Evolutionary conservation across 2,888 invertebrate species (phyloP).

Genomic region (Alsophila aescularia): DNA sequence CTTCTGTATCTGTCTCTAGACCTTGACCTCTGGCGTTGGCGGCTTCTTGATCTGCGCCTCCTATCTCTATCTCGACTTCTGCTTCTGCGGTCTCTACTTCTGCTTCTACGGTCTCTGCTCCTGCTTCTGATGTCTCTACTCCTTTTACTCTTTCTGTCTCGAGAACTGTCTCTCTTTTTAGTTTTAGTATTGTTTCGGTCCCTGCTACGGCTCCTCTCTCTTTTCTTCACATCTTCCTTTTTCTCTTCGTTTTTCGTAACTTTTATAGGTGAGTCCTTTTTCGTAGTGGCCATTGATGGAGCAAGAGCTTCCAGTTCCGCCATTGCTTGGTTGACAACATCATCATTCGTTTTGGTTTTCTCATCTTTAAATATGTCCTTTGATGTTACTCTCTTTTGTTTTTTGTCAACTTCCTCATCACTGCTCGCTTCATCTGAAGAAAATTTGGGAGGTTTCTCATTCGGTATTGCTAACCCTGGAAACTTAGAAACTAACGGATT

Average conservation of each 20-base stretch:
- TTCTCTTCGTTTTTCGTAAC: conserved; percentile 13
- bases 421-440: conserved; percentile 63
- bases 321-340: conserved; percentile 92
- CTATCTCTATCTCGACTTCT: conserved; percentile 46
- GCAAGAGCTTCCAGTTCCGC: conserved; percentile 93
- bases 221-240: conserved; percentile 48
- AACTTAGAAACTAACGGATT: conserved; percentile 88
- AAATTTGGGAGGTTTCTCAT: conserved; percentile 84
- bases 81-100: conserved; percentile 48
- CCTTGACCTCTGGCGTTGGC: conserved; percentile 39
- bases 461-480: conserved; percentile 92
- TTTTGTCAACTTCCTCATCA: conserved; percentile 64
- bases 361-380: conserved; percentile 77
- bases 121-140: conserved; percentile 51
- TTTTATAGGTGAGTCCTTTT: conserved; percentile 43
- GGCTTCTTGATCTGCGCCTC: conserved; percentile 51
- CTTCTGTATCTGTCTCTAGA: conserved; percentile 53
- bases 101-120: conserved; percentile 53
- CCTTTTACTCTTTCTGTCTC: conserved; percentile 48
- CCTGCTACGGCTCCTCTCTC: conserved; percentile 53
- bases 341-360: conserved; percentile 59
- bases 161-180: conserved; percentile 57
- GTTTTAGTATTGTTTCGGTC: conserved; percentile 51
- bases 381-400: conserved; percentile 64
- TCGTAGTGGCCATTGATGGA: conserved; percentile 81